Evolutionary conservation across 1,140 invertebrate genomes (phyloP).

Genomic region (Bradynema listronoti): DNA sequence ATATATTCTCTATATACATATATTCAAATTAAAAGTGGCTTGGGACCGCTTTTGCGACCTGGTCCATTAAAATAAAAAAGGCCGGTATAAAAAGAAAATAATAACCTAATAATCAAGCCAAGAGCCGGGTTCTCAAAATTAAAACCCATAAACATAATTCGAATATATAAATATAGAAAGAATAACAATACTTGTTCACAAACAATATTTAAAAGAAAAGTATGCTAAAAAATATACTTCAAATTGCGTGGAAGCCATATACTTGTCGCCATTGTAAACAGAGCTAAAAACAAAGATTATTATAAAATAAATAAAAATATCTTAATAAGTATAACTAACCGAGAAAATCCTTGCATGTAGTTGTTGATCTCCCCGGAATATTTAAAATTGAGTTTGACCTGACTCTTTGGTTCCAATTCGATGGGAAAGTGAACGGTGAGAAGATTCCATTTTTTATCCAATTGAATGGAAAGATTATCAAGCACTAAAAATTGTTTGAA

Average conservation of each 20-base stretch:
- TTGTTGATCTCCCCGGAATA: conserved; percentile 7
- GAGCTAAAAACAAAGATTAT: conserved; percentile 16
- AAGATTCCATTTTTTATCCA: conserved; percentile 20
- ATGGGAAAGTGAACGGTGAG: conserved; percentile 10
- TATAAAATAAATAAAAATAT: conserved; percentile 13
- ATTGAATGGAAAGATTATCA: conserved; percentile 6
- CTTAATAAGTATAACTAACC: conserved; percentile 1
- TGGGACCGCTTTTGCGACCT: too few species aligned
- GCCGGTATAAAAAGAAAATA: not conserved
- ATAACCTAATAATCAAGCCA: not conserved
- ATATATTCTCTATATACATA: too few species aligned
- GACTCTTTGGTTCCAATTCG: conserved; percentile 20
- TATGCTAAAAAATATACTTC: conserved; percentile 15
- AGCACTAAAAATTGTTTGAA: conserved; percentile 11
- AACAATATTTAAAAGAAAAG: not conserved
- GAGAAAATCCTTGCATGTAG: conserved; percentile 23
- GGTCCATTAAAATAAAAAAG: not conserved
- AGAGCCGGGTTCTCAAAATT: not conserved
- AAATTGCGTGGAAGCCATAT: conserved; percentile 28
- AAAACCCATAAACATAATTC: not conserved
- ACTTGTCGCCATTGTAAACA: conserved; percentile 25
- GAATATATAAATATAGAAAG: not conserved
- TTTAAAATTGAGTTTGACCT: conserved; percentile 8
- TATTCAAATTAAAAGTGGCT: too few species aligned
- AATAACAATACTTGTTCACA: not conserved